Base-by-base conservation (phyloP, 2,113 vertebrate genomes). In the Cyprinus carpio region DNA sequence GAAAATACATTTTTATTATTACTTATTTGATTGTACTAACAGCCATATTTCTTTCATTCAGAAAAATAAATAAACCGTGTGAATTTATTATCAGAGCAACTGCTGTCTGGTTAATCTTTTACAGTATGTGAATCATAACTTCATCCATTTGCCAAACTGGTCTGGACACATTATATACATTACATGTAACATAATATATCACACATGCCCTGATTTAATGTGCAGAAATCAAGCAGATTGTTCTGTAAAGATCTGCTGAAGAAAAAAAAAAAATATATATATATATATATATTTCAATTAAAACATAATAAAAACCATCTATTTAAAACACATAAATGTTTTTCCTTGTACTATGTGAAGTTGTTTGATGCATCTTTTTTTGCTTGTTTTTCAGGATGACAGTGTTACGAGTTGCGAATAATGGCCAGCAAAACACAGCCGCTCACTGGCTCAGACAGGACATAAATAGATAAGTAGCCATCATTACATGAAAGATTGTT, bases 401-500 rank as follows among this genome's bases (percentile, higher is more conserved):
- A 74, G 27, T 83, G 74, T 43, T 78, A 29, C 54, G 79, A 84
- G 85, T 7, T 7, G 29, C 81, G 69, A 84, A 86, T 86, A 87
- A 81, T 83, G 34, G 37, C 37, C 27, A 6, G 75, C 49, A 43
- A 43, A 56, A 46, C 62, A 62, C 1, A 60, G 54, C 40, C 18
- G 58, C n/a, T 49, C 67, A 13, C 76, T 40, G 16, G 69, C 43
- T 79, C 43, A 46, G 95, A 95, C 94, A 95, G 93, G 94, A 93
- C 94, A 95, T 96, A 96, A 96, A 97, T 96, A 95, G 95, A 95
- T 96, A 96, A 96, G 95, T 96, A 96, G 95, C 94, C 95, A 94
- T 96, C 94, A 96, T 96, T 96, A 96, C 95, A 95, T 95, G 94
- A 94, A 94, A 95, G 95, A 96, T 95, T 96, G 95, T 96, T 95